Evolutionary conservation across 35 echinoderm and acorn worm species (phyloP).

Genomic region (Ptychodera flava): DNA sequence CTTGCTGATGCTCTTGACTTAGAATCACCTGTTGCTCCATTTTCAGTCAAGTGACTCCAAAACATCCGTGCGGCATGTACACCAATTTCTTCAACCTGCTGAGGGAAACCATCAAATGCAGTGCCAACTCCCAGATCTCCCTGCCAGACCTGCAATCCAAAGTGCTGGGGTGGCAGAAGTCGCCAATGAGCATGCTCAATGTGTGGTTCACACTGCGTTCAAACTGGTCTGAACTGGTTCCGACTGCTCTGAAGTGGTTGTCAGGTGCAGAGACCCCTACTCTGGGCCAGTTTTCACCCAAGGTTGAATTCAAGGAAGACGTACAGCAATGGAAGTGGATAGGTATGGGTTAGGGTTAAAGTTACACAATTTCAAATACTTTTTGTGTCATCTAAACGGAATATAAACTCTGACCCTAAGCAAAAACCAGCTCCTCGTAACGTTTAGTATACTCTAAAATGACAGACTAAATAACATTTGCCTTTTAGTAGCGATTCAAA

Average conservation of each 20-base stretch:
- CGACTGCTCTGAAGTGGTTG: conserved; percentile 62
- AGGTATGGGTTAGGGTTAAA: conserved; percentile 21
- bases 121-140: conserved; percentile 44
- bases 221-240: conserved; percentile 57
- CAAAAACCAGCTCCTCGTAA: neutral
- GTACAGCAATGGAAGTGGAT: conserved; percentile 51
- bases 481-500: neutral
- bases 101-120: conserved; percentile 45
- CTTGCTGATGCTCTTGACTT: too few relatives aligned
- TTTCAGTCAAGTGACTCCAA: neutral
- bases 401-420: neutral
- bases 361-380: too few relatives aligned
- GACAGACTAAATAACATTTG: neutral
- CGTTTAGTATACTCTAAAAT: neutral
- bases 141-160: conserved; percentile 47
- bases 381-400: neutral
- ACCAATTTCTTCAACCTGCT: conserved; percentile 73
- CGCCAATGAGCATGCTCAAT: conserved; percentile 67
- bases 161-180: conserved; percentile 61
- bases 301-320: conserved; percentile 18
- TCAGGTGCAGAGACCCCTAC: conserved; percentile 42
- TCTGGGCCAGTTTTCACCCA: conserved; percentile 20
- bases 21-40: too few relatives aligned
- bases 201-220: conserved; percentile 56
- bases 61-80: conserved; percentile 10